Evolutionary conservation across 1,140 invertebrate genomes (phyloP).

Genomic region (Calycopis cecrops): DNA sequence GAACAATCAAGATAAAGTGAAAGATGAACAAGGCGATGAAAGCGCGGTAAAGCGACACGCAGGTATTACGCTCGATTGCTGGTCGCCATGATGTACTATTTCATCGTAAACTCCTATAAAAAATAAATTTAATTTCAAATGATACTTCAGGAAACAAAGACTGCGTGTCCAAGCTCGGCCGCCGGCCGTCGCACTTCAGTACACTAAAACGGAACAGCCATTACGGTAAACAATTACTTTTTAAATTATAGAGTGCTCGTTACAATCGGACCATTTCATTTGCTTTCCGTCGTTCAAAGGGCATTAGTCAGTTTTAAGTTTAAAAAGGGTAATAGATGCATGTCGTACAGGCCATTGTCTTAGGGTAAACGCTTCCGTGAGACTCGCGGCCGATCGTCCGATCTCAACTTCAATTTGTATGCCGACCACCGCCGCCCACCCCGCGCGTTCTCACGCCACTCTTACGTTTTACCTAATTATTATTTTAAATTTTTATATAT

Average conservation of each 20-base stretch:
- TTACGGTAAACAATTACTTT: slow-evolving; percentile 15
- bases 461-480: slow-evolving; percentile 64
- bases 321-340: slow-evolving; percentile 69
- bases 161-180: no score
- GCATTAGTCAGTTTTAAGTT: slow-evolving; percentile 44
- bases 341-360: slow-evolving; percentile 65
- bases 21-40: no score
- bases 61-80: no score
- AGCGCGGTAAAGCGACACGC: no score
- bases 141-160: no score
- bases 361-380: slow-evolving; percentile 69
- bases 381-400: slow-evolving; percentile 27
- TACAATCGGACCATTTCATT: slow-evolving; percentile 33
- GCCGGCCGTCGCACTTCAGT: background rate
- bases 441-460: slow-evolving; percentile 62
- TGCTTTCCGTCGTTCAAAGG: slow-evolving; percentile 43
- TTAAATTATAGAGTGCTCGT: slow-evolving; percentile 9
- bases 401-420: slow-evolving; percentile 63
- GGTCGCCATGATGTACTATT: no score
- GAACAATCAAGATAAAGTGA: no score
- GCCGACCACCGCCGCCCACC: slow-evolving; percentile 56
- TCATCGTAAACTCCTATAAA: no score
- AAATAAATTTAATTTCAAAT: no score
- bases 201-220: slow-evolving; percentile 11
- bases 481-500: slow-evolving; percentile 55